Evolutionary conservation across 1,140 invertebrate species (phyloP), one percentile per base, ranked within the genome.

Genomic region (Sipha flava): DNA sequence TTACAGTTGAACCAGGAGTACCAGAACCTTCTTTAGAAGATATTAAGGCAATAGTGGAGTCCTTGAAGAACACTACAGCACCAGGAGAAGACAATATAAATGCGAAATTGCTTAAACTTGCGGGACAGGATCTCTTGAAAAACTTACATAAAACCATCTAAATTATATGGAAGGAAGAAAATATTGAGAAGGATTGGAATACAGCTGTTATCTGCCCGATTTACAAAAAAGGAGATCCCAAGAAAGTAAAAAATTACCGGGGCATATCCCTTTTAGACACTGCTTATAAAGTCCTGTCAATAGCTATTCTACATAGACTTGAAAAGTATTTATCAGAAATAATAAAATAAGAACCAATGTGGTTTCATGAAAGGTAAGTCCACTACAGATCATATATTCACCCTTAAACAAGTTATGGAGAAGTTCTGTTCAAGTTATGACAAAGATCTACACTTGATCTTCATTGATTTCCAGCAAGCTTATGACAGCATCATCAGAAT

Each of bases 401-500:
- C 62, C 16, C 26, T 45, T 37, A 64, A 26, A 47, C 52, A 80
- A 68, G 26, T 34, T 21, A 40, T 45, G 43, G 79, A 43, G 21
- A 80, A 80, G 72, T 80, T 68, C 43, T 81, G 59, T n/a, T n/a
- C n/a, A n/a, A n/a, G n/a, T n/a, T n/a, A n/a, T n/a, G n/a, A n/a
- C n/a, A 54, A 73, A 81, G 49, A 68, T 3, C 88, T 88, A 68
- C 91, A 92, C 7, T 88, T 85, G 34, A n/a, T 81, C 10, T 81
- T 81, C 37, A 81, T 81, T 12, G 81, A 81, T 47, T 81, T n/a
- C n/a, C n/a, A n/a, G n/a, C n/a, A n/a, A n/a, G n/a, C n/a, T n/a
- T n/a, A n/a, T n/a, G n/a, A n/a, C 59, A 79, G 81, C 45, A 54
- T 81, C 9, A 18, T 54, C 12, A 68, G 81, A 72, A 29, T 70